A percentile compares a stretch with the other conserved stretches of the same genome.
Conservation (phyloP, 30 jellyfish, hydroid and myxozoan genomes). For the Turritopsis rubra region DNA sequence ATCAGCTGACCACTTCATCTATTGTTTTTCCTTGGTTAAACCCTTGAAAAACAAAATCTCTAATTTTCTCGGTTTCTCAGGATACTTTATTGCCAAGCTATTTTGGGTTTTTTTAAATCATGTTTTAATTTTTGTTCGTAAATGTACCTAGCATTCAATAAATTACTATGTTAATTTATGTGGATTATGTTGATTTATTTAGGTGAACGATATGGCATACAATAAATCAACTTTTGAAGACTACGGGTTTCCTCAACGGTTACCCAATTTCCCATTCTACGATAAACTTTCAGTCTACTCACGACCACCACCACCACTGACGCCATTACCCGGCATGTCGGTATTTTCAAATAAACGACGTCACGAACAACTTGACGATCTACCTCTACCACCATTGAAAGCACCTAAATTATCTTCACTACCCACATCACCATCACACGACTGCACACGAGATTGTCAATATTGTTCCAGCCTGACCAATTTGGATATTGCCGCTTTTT, state of each 20-base stretch:
- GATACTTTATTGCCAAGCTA: too few species aligned
- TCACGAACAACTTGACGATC: background rate
- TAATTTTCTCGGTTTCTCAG: background rate
- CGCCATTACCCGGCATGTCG: conserved; percentile 31
- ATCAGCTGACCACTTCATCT: background rate
- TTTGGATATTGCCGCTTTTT: conserved; percentile 91
- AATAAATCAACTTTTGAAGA: conserved; percentile 18
- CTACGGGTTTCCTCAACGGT: background rate
- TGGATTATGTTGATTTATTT: too few species aligned
- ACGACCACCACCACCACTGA: conserved; percentile 14
- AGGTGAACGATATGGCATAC: conserved; percentile 16
- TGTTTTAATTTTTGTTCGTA: background rate
- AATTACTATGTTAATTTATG: background rate
- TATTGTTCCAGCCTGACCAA: conserved; percentile 69
- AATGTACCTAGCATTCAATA: too few species aligned
- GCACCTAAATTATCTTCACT: conserved; percentile 12
- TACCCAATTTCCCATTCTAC: conserved; percentile 8
- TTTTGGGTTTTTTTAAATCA: background rate
- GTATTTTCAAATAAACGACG: conserved; percentile 33
- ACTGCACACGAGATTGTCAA: conserved; percentile 73
- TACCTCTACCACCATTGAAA: conserved; percentile 19
- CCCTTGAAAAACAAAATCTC: background rate
- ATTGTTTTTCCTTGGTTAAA: background rate
- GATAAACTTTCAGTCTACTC: conserved; percentile 5
- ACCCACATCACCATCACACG: conserved; percentile 22